Percentiles rank a stretch among this genome's conserved stretches.
These are phyloP conservation scores for Cataglyphis rosenhaueri DNA, from an alignment of 2,888 invertebrate species.

Conservation along the genomic window DNA sequence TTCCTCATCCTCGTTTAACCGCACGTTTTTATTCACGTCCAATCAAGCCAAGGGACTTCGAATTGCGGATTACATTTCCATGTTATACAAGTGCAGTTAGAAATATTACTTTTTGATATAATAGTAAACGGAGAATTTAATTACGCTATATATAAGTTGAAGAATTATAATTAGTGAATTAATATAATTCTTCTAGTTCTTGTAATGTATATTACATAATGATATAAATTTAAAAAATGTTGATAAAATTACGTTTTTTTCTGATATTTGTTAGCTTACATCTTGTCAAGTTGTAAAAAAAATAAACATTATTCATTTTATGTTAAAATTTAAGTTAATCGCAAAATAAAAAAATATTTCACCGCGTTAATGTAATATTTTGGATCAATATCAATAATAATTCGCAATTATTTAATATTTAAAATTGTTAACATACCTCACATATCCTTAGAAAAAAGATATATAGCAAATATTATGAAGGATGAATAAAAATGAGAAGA, in stretches of 20 bases:
- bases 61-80: neutral
- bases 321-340: neutral
- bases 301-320: neutral
- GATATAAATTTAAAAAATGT: neutral
- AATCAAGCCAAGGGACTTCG: constrained; percentile 13
- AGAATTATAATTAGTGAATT: neutral
- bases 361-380: neutral
- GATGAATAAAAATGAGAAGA: neutral
- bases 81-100: neutral
- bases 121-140: neutral
- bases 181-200: neutral
- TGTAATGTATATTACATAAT: neutral
- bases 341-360: neutral
- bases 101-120: neutral
- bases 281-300: neutral
- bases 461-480: too few relatives aligned
- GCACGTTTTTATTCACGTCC: constrained; percentile 21
- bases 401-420: neutral
- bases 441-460: neutral
- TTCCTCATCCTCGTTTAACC: constrained; percentile 13
- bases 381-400: neutral
- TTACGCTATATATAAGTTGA: neutral
- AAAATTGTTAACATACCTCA: constrained; percentile 27
- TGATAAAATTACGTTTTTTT: neutral
- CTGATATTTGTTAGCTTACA: neutral